Percentiles rank a stretch among this genome's conserved stretches.
Evolutionary conservation across 2,113 vertebrate species (phyloP).

Genomic region (Lynx canadensis): DNA sequence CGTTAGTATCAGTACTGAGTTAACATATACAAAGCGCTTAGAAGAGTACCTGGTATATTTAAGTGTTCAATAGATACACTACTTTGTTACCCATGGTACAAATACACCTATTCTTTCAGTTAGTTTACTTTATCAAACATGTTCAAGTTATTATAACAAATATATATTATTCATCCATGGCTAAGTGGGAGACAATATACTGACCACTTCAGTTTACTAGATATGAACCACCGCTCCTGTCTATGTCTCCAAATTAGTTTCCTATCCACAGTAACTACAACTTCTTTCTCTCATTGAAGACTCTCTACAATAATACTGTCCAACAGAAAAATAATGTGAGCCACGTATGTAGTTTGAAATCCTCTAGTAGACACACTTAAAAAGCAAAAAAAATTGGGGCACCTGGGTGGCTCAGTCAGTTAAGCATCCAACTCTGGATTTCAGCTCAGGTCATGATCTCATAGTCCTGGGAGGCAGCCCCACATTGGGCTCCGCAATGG

Average conservation of each 20-base stretch:
- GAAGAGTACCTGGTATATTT: not conserved
- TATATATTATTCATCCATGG: not conserved
- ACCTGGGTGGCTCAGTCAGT: too few relatives aligned
- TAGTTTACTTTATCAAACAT: not conserved
- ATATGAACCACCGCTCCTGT: not conserved
- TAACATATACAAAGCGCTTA: not conserved
- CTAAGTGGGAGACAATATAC: not conserved
- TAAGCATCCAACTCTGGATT: too few relatives aligned
- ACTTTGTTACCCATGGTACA: not conserved
- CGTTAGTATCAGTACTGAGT: not conserved
- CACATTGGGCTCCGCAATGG: too few relatives aligned
- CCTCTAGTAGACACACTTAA: not conserved
- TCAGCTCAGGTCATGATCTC: too few relatives aligned
- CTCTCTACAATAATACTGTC: not conserved
- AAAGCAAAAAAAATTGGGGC: not conserved
- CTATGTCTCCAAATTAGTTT: not conserved
- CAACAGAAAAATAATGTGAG: not conserved
- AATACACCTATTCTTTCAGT: not conserved
- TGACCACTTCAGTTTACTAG: not conserved
- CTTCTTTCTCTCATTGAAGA: not conserved
- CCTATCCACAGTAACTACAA: not conserved
- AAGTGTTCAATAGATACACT: not conserved
- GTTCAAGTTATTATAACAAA: not conserved
- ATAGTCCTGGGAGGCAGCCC: too few relatives aligned
- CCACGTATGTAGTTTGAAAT: not conserved